Base-by-base conservation (phyloP, 2,797 vertebrate species). In the Cichlasoma orientale region DNA sequence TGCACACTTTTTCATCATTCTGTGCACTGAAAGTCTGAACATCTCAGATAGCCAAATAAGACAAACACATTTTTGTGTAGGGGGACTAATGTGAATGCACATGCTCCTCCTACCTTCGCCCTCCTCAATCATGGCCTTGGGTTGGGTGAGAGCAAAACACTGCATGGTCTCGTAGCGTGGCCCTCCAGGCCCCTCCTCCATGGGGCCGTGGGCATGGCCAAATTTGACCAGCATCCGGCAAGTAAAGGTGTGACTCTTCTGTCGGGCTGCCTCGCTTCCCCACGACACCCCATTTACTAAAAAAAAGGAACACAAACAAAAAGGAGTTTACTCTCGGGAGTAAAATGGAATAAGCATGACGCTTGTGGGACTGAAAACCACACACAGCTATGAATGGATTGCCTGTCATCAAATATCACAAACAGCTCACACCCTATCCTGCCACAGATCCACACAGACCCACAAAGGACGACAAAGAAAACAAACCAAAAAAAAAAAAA, bases 211-310 rank as follows among this genome's bases (percentile, higher is more conserved):
- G 88, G 95, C 93, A 27, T 95, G 96, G 80, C 94, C 91, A 53
- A 94, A 96, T 92, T 98, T 98, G 90, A 98, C 96, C 94, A 97
- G 93, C 97, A 99, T 98, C 63, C 98, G 97, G 85, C 98, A 99
- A 87, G 96, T 99, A 91, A 99, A 99, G 0, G 98, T 99, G 89
- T 98, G 98, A 89, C 98, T 99, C 94, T 98, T 99, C 92, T 99
- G 98, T 88, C 97, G 95, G 18, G 96, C 95, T 2, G 96, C 91
- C 82, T 99, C 98, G 53, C 91, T 97, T 74, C 95, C 96, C 98
- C 98, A 99, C 50, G 97, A 94, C 88, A 98, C 96, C 82, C 97
- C 98, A 93, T 97, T 98, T 88, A 97, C 93, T 92, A 59, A 41
- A 78, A 56, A 56, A 47, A 56, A 58, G 12, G 57, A 56, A 59